Evolutionary conservation across 2,888 invertebrate species (phyloP), one percentile per base, ranked within the genome.

Genomic region (Volucella zonaria): DNA sequence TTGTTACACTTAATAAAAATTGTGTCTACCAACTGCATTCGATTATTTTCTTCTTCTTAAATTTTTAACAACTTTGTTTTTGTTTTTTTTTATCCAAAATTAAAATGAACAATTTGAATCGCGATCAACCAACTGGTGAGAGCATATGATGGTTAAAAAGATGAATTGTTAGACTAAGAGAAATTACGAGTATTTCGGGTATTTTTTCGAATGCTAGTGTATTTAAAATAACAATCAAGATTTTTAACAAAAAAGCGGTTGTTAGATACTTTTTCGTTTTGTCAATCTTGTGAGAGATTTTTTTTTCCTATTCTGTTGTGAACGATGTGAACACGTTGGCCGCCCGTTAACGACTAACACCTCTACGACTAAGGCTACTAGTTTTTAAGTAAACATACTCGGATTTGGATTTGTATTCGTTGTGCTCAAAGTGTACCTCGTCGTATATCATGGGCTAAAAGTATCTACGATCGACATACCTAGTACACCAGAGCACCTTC

Each of bases 261-360:
- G 51, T 68, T 43, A 58, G 58, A 51, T 56, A 42, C 31, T 58
- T 58, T 75, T 58, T 64, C 23, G 42, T 38, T 56, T 14, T 43
- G 38, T 42, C 61, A 62, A 64, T 64, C n/a, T 70, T 49, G 68
- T 56, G 43, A 31, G 4, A 31, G 31, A 10, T 38, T 12, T 52
- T 49, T 71, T 54, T 71, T 73, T 42, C 54, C 54, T 78, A 64
- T 81, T 54, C 68, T 76, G 9, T 73, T 42, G 43, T 61, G 56
- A 87, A 77, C 89, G 90, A 89, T 88, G 88, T 90, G 91, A 89
- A 90, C 91, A 89, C 90, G 88, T 89, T 91, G 90, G 90, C 90
- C 90, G 91, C 89, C 89, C 90, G 90, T 89, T 90, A 90, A 89
- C 91, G 89, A 91, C 91, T 91, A 90, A 91, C 90, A 90, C 90